Percentiles rank a stretch among this genome's conserved stretches.
These are phyloP conservation scores for Reticulitermes speratus DNA, from an alignment of 1,140 invertebrate genomes.

Conservation along the genomic window DNA sequence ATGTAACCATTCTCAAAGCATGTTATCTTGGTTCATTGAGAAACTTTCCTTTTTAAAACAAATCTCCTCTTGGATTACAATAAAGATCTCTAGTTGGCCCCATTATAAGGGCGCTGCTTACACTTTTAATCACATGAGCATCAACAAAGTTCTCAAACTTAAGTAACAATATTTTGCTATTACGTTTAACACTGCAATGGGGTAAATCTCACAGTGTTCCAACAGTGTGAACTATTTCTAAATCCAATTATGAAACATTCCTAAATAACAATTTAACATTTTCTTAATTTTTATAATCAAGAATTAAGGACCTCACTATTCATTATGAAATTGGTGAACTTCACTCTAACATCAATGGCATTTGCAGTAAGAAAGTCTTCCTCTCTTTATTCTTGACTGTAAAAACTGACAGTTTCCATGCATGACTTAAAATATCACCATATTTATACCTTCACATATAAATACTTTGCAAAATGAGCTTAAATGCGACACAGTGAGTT, in stretches of 20 bases:
- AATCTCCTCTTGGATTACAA: background rate
- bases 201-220: background rate
- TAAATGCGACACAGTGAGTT: background rate
- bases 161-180: background rate
- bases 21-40: background rate
- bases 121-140: background rate
- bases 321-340: background rate
- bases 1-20: background rate
- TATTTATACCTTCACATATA: background rate
- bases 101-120: background rate
- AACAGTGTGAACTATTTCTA: constrained; percentile 5
- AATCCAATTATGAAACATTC: background rate
- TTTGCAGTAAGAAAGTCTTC: background rate
- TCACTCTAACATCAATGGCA: background rate
- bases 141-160: background rate
- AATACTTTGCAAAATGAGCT: background rate
- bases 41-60: background rate
- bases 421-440: constrained; percentile 2
- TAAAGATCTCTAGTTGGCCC: background rate
- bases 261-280: constrained; percentile 8
- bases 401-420: background rate
- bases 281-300: constrained; percentile 16
- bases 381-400: background rate
- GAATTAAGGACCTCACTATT: background rate
- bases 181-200: background rate